Percentiles rank a stretch among this genome's conserved stretches.
Evolutionary conservation across 1,140 invertebrate genomes (phyloP).

Genomic region (Trypoxylus dichotomus): DNA sequence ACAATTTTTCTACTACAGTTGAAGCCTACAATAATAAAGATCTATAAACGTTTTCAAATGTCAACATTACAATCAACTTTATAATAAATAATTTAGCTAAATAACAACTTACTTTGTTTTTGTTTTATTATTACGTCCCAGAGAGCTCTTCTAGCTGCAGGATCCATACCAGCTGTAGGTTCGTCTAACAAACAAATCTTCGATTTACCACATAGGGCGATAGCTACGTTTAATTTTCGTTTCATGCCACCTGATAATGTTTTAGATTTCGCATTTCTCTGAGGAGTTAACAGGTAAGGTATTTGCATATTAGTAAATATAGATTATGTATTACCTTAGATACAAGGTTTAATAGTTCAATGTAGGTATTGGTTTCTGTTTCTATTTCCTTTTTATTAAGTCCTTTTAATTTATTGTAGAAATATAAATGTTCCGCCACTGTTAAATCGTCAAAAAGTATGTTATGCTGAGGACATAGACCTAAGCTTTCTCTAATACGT

Average conservation of each 20-base stretch:
- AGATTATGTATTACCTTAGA: conserved; percentile 54
- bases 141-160: conserved; percentile 80
- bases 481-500: conserved; percentile 66
- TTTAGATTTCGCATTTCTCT: conserved; percentile 55
- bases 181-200: conserved; percentile 82
- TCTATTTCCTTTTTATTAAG: conserved; percentile 58
- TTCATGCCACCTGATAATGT: conserved; percentile 85
- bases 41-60: too few relatives aligned
- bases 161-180: conserved; percentile 93
- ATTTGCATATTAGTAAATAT: too few relatives aligned
- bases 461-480: conserved; percentile 91
- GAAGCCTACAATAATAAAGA: too few relatives aligned
- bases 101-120: conserved; percentile 47
- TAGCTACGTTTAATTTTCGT: conserved; percentile 74
- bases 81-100: too few relatives aligned
- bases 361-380: conserved; percentile 62
- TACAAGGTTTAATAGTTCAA: conserved; percentile 68
- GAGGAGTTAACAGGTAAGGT: too few relatives aligned
- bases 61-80: too few relatives aligned
- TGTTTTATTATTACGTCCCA: conserved; percentile 79
- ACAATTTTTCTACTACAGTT: too few relatives aligned
- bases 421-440: conserved; percentile 86
- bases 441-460: conserved; percentile 89
- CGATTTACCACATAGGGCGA: conserved; percentile 72
- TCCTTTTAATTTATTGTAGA: conserved; percentile 80